A percentile compares a stretch with the other conserved stretches of the same genome.
These are phyloP conservation scores for Peucedramus taeniatus DNA, from an alignment of 2,113 vertebrate genomes.

Conservation along the genomic window DNA sequence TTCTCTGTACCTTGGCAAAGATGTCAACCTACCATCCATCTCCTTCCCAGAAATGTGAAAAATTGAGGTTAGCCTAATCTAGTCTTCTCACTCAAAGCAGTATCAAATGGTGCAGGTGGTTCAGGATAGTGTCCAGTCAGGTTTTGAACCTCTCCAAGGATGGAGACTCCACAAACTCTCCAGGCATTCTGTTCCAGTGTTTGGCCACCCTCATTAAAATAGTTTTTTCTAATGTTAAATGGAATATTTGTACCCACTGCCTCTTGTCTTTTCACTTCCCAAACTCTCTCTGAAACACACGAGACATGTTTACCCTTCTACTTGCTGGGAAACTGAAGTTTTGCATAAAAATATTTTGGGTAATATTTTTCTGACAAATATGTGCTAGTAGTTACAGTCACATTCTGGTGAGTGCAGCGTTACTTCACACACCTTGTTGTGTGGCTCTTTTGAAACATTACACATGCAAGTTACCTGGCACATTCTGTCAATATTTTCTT, in stretches of 20 bases:
- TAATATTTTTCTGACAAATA: background rate
- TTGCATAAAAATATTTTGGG: background rate
- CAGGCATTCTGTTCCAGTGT: background rate
- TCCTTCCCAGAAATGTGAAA: background rate
- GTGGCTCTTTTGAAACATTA: background rate
- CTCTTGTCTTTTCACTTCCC: background rate
- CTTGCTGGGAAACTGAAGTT: background rate
- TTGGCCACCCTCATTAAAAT: background rate
- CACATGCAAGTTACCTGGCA: constrained; percentile 83
- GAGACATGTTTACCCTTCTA: background rate
- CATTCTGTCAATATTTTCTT: constrained; percentile 96
- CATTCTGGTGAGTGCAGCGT: background rate
- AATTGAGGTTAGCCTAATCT: background rate
- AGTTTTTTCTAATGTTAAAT: background rate
- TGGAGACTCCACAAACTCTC: background rate
- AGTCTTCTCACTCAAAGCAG: background rate
- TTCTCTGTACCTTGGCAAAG: background rate
- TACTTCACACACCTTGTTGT: background rate
- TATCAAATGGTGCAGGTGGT: background rate
- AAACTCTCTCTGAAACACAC: background rate
- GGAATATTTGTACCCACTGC: background rate
- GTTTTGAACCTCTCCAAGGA: background rate
- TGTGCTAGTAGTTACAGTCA: background rate
- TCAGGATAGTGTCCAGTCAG: background rate
- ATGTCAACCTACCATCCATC: background rate